Conservation (phyloP, 1,140 invertebrate species). For the Thaumatotibia leucotreta region DNA sequence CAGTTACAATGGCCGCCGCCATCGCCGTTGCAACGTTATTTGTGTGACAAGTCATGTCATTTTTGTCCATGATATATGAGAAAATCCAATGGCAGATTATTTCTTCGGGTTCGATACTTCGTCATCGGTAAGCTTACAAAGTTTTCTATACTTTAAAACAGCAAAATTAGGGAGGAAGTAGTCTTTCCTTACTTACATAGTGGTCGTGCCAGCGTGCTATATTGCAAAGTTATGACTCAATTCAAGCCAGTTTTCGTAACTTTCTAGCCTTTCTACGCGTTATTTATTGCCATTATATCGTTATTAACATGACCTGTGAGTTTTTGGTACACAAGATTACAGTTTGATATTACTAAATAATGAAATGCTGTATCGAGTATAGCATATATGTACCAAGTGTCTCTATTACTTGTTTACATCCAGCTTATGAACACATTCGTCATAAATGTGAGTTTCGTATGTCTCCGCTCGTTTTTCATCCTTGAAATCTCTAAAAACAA, state of each 20-base stretch:
- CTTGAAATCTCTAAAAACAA: neutral
- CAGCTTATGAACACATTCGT: neutral
- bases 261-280: neutral
- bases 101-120: constrained; percentile 88
- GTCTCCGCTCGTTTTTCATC: neutral
- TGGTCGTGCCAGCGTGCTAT: constrained; percentile 17
- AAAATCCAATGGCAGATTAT: constrained; percentile 88
- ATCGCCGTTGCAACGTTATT: constrained; percentile 70
- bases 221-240: constrained; percentile 4
- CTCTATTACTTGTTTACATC: constrained; percentile 2
- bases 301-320: neutral
- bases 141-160: constrained; percentile 24
- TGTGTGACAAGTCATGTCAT: constrained; percentile 80
- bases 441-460: neutral
- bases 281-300: neutral
- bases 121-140: constrained; percentile 80
- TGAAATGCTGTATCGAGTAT: neutral
- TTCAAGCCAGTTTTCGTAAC: constrained; percentile 4
- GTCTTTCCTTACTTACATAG: neutral
- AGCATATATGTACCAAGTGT: neutral
- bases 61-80: constrained; percentile 79
- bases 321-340: no score
- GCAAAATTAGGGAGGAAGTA: constrained; percentile 32
- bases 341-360: neutral
- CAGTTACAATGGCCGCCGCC: constrained; percentile 54